Evolutionary conservation across 2,113 vertebrate species (phyloP), one percentile per base, ranked within the genome.

Genomic region (Misgurnus mizolepis): DNA sequence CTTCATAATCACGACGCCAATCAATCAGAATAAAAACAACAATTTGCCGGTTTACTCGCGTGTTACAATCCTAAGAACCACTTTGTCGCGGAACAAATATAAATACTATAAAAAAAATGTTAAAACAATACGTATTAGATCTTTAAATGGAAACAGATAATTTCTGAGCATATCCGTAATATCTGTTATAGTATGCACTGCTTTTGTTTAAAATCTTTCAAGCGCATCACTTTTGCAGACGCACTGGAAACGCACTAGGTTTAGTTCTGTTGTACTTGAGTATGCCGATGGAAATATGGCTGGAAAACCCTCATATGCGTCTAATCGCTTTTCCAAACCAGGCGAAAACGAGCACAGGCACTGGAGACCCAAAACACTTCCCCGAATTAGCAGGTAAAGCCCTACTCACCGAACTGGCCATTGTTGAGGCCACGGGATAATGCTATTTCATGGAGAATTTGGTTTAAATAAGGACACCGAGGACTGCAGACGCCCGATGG

Each of bases 341-440:
- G 71, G 8, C 71, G 55, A 45, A 40, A 60, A 45, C 71, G 71
- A 74, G 17, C 47, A 53, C 62, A 39, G 49, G 62, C 75, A 22
- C 62, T 12, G 61, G 34, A 49, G 75, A 40, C 0, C 45, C 45
- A 53, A 66, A 66, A 50, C 62, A 65, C 12, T 34, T 27, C 75
- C 40, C 45, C 75, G 75, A 65, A 56, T 62, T 61, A 66, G 27
- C 56, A 7, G 5, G 77, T 65, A 82, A 60, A 76, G 45, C 65
- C 14, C 39, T 91, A 97, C 96, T 97, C 90, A 97, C 96, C 95
- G 94, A 95, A 92, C 89, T 92, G 94, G 95, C 95, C 96, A 98
- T 98, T 91, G 94, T 93, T 87, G 88, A 90, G 94, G 94, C 93
- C 94, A 88, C 89, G 88, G 87, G 92, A 87, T 85, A 82, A 88